These are phyloP conservation scores for Anthopleura sola DNA, from an alignment of 64 coral and sea anemone species.

Conservation along the genomic window DNA sequence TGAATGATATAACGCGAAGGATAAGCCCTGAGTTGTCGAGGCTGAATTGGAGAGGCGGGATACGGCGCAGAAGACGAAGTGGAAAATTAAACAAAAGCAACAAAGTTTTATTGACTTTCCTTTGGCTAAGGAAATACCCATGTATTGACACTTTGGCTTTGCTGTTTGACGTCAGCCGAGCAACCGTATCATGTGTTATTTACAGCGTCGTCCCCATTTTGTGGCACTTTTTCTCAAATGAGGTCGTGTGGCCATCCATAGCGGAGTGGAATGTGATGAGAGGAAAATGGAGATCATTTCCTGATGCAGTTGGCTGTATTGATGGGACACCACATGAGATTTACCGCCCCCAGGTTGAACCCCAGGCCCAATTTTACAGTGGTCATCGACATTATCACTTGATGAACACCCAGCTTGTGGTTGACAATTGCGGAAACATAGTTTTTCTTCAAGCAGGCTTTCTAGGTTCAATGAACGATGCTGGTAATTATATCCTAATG, in stretches of 20 bases:
- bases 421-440: slow-evolving; percentile 37
- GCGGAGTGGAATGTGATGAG: not conserved
- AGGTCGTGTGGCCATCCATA: not conserved
- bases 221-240: not conserved
- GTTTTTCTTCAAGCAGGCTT: slow-evolving; percentile 39
- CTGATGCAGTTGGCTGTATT: not conserved
- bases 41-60: not conserved
- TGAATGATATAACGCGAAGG: no score
- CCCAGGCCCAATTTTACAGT: slow-evolving; percentile 15
- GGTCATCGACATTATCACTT: slow-evolving; percentile 29
- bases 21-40: no score
- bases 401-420: no score
- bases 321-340: not conserved
- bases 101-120: not conserved
- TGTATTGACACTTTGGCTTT: not conserved
- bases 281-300: not conserved
- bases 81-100: not conserved
- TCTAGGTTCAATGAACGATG: slow-evolving; percentile 32
- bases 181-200: not conserved
- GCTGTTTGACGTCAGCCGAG: not conserved
- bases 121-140: not conserved
- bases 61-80: not conserved
- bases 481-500: slow-evolving; percentile 8
- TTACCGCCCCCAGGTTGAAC: not conserved
- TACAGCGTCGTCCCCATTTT: not conserved